Percentiles rank a stretch among this genome's conserved stretches.
These are phyloP conservation scores for Pavo muticus DNA, from an alignment of 2,113 vertebrate genomes.

Conservation along the genomic window DNA sequence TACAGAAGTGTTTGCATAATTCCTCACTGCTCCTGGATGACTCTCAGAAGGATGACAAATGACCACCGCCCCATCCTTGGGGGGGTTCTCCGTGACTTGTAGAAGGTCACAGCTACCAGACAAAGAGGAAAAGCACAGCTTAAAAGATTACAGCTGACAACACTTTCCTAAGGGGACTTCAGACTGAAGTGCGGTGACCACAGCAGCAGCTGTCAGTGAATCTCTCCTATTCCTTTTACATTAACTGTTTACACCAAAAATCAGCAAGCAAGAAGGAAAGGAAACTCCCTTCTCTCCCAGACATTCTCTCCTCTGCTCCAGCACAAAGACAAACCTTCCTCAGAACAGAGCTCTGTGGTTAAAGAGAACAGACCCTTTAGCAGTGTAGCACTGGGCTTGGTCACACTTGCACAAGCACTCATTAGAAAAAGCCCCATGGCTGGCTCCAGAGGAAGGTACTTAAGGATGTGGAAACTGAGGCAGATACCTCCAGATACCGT, in stretches of 20 bases:
- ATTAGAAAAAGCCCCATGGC: not conserved
- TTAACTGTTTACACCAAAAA: not conserved
- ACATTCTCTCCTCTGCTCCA: not conserved
- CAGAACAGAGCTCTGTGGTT: not conserved
- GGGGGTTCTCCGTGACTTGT: not conserved
- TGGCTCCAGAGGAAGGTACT: not conserved
- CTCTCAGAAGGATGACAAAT: not conserved
- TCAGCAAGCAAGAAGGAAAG: not conserved
- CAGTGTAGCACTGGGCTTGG: too few relatives aligned
- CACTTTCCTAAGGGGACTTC: not conserved
- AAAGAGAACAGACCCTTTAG: not conserved
- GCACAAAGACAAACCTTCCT: not conserved
- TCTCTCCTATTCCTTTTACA: not conserved
- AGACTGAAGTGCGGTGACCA: not conserved
- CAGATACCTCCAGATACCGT: not conserved
- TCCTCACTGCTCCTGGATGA: not conserved
- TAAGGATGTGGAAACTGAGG: not conserved
- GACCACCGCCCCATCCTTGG: not conserved
- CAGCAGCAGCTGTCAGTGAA: not conserved
- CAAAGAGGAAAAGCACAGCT: not conserved
- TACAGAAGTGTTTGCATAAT: not conserved
- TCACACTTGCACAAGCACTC: not conserved
- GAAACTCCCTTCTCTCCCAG: not conserved
- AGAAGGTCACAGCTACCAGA: not conserved
- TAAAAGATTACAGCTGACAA: not conserved